Evolutionary conservation across 2,113 vertebrate genomes (phyloP), one percentile per base, ranked within the genome.

Genomic region (Microcebus murinus): DNA sequence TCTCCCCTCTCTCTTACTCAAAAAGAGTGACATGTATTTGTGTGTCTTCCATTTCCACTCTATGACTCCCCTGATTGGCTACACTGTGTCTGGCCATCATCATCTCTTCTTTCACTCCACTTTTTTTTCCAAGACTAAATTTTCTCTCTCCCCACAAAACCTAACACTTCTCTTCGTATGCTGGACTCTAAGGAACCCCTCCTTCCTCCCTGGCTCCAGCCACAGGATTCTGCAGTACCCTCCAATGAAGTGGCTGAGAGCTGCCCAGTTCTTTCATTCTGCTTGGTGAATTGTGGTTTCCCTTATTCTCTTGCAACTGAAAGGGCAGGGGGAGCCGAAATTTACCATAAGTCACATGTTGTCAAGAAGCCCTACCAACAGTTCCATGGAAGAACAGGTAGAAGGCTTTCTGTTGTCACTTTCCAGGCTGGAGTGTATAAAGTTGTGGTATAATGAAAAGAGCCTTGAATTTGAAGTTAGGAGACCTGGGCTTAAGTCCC

Each of bases 391-490:
- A 42, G 59, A 92, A 50, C 27, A 87, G 25, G 50, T 65, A 86
- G 20, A 93, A 79, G 20, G 6, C 0, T 87, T 87, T 63, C 67
- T 25, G 4, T 67, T 39, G 65, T 88, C 21, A 77, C 4, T 65
- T 94, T 95, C 17, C 31, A 95, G 31, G n/a, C 11, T 88, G n/a
- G 17, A 92, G 8, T 31, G 77, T n/a, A 77, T 70, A 80, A 80
- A 92, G 13, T 34, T 61, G 13, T 73, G 15, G 13, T 92, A 0
- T 59, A 85, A 81, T 59, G 59, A 85, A 93, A 93, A 74, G 5
- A 85, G 7, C 31, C n/a, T 95, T 87, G 18, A 95, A 59, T 90
- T 57, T 97, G 11, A 96, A 95, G 6, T 87, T 84, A 92, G 8
- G n/a, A 71, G 42, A 88, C 34, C 17, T 96, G 15, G 27, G 15